phyloP scores from a whole-genome alignment of 2,797 vertebrate species.

The Poeciliopsis turneri region DNA sequence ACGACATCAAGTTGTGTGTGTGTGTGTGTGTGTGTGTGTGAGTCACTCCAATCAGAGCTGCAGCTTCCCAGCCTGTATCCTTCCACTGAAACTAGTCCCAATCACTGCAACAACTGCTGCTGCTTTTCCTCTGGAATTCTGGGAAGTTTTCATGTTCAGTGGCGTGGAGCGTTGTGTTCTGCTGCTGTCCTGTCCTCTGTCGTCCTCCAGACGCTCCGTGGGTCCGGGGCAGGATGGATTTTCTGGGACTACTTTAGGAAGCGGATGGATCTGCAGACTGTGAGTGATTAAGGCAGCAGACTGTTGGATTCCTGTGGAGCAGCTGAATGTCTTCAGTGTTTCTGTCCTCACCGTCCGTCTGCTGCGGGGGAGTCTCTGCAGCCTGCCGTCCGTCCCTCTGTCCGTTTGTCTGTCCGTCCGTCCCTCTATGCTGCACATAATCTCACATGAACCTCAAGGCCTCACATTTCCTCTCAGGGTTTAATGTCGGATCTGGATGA shows the following conservation, averaged over 20 bases:
- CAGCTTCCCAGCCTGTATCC: neutral
- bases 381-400: neutral
- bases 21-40: slow-evolving; percentile 1
- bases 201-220: neutral
- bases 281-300: neutral
- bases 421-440: neutral
- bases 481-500: no score
- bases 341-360: slow-evolving; percentile 9
- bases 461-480: neutral
- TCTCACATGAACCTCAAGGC: neutral
- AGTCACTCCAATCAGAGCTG: neutral
- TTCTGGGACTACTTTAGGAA: neutral
- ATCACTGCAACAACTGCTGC: neutral
- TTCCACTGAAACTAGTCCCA: neutral
- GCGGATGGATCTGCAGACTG: neutral
- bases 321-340: slow-evolving; percentile 23
- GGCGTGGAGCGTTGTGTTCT: neutral
- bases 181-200: neutral
- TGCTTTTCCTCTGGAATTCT: neutral
- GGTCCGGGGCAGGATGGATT: neutral
- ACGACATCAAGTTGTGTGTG: neutral
- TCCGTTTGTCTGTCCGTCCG: no score
- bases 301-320: slow-evolving; percentile 12
- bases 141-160: no score
- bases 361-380: slow-evolving; percentile 20